These are phyloP conservation scores for Cyprinodon variegatus DNA, from an alignment of 2,113 vertebrate genomes.

Conservation along the genomic window DNA sequence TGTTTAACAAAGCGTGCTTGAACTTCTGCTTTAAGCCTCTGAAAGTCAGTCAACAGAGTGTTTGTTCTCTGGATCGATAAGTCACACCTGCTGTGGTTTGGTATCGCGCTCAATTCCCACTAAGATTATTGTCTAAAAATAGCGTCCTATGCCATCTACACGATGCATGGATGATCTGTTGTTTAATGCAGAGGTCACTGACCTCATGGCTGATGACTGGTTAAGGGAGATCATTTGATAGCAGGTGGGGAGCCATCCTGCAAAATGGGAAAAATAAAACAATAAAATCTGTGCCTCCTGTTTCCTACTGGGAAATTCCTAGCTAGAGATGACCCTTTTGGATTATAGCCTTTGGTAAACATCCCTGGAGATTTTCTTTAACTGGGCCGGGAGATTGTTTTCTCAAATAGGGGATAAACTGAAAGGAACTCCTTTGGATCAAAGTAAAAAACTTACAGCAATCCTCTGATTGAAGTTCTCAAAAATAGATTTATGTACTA, in stretches of 20 bases:
- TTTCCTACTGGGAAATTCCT: background rate
- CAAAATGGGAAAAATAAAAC: background rate
- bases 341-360: background rate
- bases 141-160: conserved; percentile 14
- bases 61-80: conserved; percentile 30
- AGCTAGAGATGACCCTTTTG: background rate
- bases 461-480: no score
- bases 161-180: background rate
- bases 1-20: background rate
- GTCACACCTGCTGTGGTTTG: conserved; percentile 18
- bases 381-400: no score
- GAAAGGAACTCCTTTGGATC: no score
- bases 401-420: no score
- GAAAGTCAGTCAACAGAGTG: background rate
- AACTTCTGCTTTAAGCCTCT: background rate
- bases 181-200: background rate
- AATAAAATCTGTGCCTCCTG: background rate
- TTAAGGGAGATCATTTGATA: background rate
- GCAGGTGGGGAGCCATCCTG: background rate
- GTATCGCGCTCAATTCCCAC: conserved; percentile 42
- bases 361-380: no score
- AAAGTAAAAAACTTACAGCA: no score
- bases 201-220: background rate
- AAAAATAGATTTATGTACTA: no score
- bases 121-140: conserved; percentile 46